Base-by-base conservation (phyloP, 2,797 vertebrate genomes). In the Lagodon rhomboides region DNA sequence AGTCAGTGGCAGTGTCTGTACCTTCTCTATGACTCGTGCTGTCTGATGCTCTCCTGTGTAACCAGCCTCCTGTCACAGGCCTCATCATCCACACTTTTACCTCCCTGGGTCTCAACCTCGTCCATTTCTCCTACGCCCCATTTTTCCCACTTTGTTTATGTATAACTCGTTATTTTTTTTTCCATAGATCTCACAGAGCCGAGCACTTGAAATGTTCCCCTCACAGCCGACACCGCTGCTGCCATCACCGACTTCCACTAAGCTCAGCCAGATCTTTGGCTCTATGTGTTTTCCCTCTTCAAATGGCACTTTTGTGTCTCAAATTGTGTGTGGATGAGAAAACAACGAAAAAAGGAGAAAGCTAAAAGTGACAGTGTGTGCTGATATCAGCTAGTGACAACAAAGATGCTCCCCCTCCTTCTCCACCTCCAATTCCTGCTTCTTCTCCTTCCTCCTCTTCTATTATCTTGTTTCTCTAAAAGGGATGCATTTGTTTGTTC, bases 401-500 rank as follows among this genome's bases (percentile, higher is more conserved):
- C 87, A 89, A 86, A 80, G 68, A 58, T 20, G 10, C 30, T 30
- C 44, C 27, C 27, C 22, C 41, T 16, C 73, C 20, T 30, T 22
- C 30, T 27, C 67, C 64, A 69, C 64, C 62, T 73, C 51, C 56
- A n/a, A 43, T 75, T 80, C 62, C 44, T 68, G 41, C 59, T 54
- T 72, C 67, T 60, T 73, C 73, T 66, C 67, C 65, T 59, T 80
- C 80, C 43, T 79, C 75, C 63, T 55, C 76, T 51, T 77, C 80
- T 86, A 82, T 91, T 87, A 87, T 90, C 84, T 77, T 25, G 73
- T 87, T 86, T 85, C 88, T 89, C 79, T 92, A 91, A 90, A 89
- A 93, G 84, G 64, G 80, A 83, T 74, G 80, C 78, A 72, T 73
- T 79, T 86, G 87, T 92, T 90, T 95, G 92, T 93, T 94, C 89